Evolutionary conservation across 2,888 invertebrate species (phyloP), one percentile per base, ranked within the genome.

Genomic region (Thereva nobilitata): DNA sequence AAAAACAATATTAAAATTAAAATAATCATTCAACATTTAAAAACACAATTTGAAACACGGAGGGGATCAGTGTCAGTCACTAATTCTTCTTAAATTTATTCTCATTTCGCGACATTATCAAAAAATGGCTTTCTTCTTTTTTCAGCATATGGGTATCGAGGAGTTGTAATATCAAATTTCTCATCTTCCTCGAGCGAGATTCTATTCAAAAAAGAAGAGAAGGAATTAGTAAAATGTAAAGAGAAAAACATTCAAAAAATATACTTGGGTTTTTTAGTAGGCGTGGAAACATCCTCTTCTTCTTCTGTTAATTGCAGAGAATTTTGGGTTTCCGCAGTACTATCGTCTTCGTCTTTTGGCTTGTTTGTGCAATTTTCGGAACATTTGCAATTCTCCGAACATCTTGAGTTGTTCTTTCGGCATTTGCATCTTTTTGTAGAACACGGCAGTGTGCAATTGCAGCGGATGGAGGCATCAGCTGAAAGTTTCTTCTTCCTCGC

Each of bases 381-480:
- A 69, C 89, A 89, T 56, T 84, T 83, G 72, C 89, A 89, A 0
- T 80, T 73, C 37, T 34, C 23, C 0, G 79, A 75, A 73, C 88
- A 88, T 0, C 75, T 74, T 44, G 72, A 72, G 3, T 77, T 79
- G 1, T 82, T 74, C 78, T 86, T 87, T 4, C 84, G 82, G 70
- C 89, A 89, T 12, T 85, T 83, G 76, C 89, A 89, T 61, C 84
- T 74, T 73, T 84, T 83, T 41, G 82, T 84, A 67, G 80, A 76
- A 74, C 89, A 89, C 54, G 82, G 82, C 1, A n/a, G 35, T 75
- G 86, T 86, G 71, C 89, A 89, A 0, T 80, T 76, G 78, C 89
- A 89, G 74, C 84, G 84, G n/a, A 83, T 75, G 0, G 84, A 77
- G 1, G 86, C 87, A 73, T 86, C 85, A 3, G 83, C 84, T 47